Percentiles rank a stretch among this genome's conserved stretches.
Conservation (phyloP, 2,888 invertebrate species). For the Pachydiplax longipennis region DNA sequence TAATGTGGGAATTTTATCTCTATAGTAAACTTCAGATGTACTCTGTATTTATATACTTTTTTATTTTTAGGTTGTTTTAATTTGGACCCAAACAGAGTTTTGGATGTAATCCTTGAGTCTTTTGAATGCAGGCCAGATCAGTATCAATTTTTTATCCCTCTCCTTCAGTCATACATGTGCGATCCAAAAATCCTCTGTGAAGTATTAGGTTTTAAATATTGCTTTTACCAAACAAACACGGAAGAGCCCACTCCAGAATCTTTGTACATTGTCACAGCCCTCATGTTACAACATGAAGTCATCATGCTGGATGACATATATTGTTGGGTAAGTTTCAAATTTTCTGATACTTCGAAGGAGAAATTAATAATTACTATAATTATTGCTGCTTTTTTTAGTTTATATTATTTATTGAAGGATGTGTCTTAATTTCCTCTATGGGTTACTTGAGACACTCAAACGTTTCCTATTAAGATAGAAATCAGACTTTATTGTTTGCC, state of each 20-base stretch:
- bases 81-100: constrained; percentile 95
- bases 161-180: constrained; percentile 87
- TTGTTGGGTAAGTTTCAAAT: constrained; percentile 75
- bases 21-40: neutral
- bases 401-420: too few species aligned
- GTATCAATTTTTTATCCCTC: constrained; percentile 82
- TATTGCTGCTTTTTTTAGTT: too few species aligned
- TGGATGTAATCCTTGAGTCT: constrained; percentile 95
- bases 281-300: constrained; percentile 86
- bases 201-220: constrained; percentile 92
- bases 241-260: constrained; percentile 76
- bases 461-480: too few species aligned
- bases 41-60: constrained; percentile 46
- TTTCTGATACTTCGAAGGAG: neutral
- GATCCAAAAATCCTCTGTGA: constrained; percentile 90
- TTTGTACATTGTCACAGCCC: constrained; percentile 87
- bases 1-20: neutral
- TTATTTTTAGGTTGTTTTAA: constrained; percentile 89
- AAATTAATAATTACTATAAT: too few species aligned
- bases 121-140: constrained; percentile 88
- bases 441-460: too few species aligned
- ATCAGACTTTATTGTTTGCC: too few species aligned
- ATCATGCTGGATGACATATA: constrained; percentile 89
- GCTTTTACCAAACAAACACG: constrained; percentile 71
- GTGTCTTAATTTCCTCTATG: too few species aligned